A percentile compares a stretch with the other conserved stretches of the same genome.
These are phyloP conservation scores for Drosophila novamexicana DNA, from an alignment of 1,140 invertebrate species.

Conservation along the genomic window DNA sequence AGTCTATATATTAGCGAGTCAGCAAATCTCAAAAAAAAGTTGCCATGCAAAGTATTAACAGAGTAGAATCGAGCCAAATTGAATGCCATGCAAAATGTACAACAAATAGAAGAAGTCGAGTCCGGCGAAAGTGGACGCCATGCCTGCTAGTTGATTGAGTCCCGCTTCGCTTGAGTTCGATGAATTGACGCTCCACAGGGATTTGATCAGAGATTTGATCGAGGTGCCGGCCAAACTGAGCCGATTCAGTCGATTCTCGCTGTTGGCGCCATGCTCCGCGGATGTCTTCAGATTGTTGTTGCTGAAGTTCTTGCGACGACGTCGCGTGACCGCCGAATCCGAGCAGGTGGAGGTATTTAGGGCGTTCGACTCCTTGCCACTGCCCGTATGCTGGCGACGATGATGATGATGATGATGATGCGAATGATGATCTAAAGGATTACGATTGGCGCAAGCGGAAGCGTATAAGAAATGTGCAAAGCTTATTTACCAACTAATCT, in stretches of 20 bases:
- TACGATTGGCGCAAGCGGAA: conserved; percentile 12
- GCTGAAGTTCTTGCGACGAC: conserved; percentile 76
- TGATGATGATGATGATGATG: conserved; percentile 28
- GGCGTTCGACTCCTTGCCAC: conserved; percentile 73
- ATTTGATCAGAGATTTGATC: conserved; percentile 89
- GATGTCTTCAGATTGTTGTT: conserved; percentile 75
- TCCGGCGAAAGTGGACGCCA: conserved; percentile 11
- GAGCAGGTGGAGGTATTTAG: conserved; percentile 82
- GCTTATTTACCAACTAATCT: conserved; percentile 1
- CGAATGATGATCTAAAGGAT: conserved; percentile 10
- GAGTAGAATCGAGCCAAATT: conserved; percentile 5
- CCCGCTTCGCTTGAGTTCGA: conserved; percentile 88
- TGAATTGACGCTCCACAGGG: conserved; percentile 91
- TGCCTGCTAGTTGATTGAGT: conserved; percentile 90
- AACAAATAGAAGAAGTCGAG: conserved; percentile 10
- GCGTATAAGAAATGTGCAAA: conserved; percentile 2
- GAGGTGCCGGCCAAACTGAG: conserved; percentile 83
- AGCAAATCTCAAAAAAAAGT: no score
- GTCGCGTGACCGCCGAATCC: conserved; percentile 78
- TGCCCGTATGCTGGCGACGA: conserved; percentile 37
- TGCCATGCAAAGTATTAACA: neutral
- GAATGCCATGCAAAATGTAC: conserved; percentile 33
- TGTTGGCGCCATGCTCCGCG: conserved; percentile 64
- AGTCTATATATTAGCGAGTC: no score
- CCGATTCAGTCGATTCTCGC: conserved; percentile 78